Base-by-base conservation (phyloP, 1,140 invertebrate species). In the Drosophila pseudoananassae region DNA sequence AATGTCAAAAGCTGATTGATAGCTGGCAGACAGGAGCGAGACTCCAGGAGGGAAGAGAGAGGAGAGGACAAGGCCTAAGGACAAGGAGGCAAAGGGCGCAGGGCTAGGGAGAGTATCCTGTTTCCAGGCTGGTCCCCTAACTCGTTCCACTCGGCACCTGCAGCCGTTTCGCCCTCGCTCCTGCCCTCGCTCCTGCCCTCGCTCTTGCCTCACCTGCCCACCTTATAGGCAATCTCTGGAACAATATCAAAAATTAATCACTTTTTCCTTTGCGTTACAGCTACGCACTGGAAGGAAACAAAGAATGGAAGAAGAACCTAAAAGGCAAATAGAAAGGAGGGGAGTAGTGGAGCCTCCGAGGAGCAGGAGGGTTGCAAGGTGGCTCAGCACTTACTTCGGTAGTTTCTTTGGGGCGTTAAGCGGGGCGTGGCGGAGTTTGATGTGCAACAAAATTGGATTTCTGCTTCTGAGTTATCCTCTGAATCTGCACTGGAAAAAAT, bases 391-490 rank as follows among this genome's bases (percentile, higher is more conserved):
- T 76, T 78, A 71, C 71, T 76, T 76, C 82, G 60, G 82, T 85
- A 85, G 82, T 85, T 85, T 60, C 54, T 71, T 66, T 68, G 59
- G 89, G 90, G 90, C 89, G 90, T 91, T 91, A 70, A 70, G 55
- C 70, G 54, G 72, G 90, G 90, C 90, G 90, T 91, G 85, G 76
- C 82, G 38, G 51, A 69, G 61, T 76, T 84, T 90, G 77, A 91
- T 91, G 90, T 88, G 85, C 66, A 88, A 90, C 82, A 73, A 91
- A 91, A 91, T 91, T 91, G 85, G 82, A 79, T 88, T 88, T 87
- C 64, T 68, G 52, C 57, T 40, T 40, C 53, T 49, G 47, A 38
- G 52, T 58, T 56, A 52, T 59, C 58, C 47, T 40, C 15, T 23
- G 14, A 46, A 57, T 56, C 50, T 33, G 4, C 31, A 54, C 29